These are phyloP conservation scores for Astatoreochromis straeleni DNA, from an alignment of 2,113 vertebrate genomes.

Conservation along the genomic window DNA sequence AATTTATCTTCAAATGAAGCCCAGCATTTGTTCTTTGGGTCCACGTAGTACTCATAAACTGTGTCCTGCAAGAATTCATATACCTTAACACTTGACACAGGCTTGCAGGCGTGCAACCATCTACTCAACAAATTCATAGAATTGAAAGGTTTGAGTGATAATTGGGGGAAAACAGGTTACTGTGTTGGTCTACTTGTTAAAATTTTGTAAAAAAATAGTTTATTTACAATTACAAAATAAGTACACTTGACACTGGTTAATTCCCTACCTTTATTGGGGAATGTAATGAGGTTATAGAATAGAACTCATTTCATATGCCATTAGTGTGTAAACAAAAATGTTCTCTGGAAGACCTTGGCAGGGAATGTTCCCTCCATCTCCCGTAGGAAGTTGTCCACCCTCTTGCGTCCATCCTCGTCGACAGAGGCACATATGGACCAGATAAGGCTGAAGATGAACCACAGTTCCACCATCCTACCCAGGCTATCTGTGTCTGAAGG, in stretches of 20 bases:
- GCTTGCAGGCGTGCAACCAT: not conserved
- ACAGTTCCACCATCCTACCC: conserved; percentile 74
- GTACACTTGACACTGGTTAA: not conserved
- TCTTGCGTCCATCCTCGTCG: conserved; percentile 82
- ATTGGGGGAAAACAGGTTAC: not conserved
- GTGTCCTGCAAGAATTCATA: conserved; percentile 72
- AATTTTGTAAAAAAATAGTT: rapidly evolving
- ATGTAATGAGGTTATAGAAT: not conserved
- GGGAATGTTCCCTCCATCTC: conserved; percentile 84
- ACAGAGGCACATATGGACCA: conserved; percentile 87
- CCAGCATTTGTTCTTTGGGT: conserved; percentile 80
- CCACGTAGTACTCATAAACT: conserved; percentile 84
- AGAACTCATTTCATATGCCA: not conserved
- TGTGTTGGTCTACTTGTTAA: not conserved
- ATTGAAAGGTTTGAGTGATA: not conserved
- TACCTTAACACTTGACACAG: not conserved
- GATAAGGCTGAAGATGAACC: conserved; percentile 85
- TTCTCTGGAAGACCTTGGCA: conserved; percentile 71
- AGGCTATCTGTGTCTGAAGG: conserved; percentile 67
- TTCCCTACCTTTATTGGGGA: not conserved
- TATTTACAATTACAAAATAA: not conserved
- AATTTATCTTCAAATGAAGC: conserved; percentile 81
- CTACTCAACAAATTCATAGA: not conserved
- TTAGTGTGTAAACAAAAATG: not conserved
- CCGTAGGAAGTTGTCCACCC: conserved; percentile 79